Conservation (phyloP, 2,797 vertebrate species). For the Leptoclinus maculatus region DNA sequence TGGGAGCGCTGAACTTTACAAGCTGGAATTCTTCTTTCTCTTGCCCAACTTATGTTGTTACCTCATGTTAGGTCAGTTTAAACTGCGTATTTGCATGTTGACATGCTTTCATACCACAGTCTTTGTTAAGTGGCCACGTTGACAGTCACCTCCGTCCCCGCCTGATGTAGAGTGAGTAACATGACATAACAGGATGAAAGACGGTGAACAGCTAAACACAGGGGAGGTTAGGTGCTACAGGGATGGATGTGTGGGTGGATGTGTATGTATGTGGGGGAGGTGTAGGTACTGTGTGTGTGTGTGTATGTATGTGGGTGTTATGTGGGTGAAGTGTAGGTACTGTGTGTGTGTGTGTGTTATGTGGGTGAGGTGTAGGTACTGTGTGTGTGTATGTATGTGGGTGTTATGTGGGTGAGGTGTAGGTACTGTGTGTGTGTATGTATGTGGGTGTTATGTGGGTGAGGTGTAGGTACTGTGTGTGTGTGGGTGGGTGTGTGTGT, state of each 20-base stretch:
- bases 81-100: background rate
- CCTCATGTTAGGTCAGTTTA: background rate
- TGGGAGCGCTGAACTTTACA: slow-evolving; percentile 15
- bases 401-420: slow-evolving; percentile 58
- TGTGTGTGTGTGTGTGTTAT: slow-evolving; percentile 37
- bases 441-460: no score
- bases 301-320: slow-evolving; percentile 27
- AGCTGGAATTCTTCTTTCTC: background rate
- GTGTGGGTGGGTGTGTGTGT: slow-evolving; percentile 36
- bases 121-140: slow-evolving; percentile 14
- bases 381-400: slow-evolving; percentile 25
- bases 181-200: slow-evolving; percentile 49
- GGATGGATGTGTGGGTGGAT: slow-evolving; percentile 37
- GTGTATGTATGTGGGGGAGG: slow-evolving; percentile 54
- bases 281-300: slow-evolving; percentile 12
- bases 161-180: slow-evolving; percentile 38
- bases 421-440: slow-evolving; percentile 1
- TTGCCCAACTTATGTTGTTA: background rate
- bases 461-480: no score
- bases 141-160: slow-evolving; percentile 14
- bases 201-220: slow-evolving; percentile 23
- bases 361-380: slow-evolving; percentile 46
- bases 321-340: no score
- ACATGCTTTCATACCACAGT: slow-evolving; percentile 1
- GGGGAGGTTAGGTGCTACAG: slow-evolving; percentile 8